Percentiles rank a stretch among this genome's conserved stretches.
Evolutionary conservation across 2,888 invertebrate species (phyloP).

Genomic region (Linnaemya vulpina): DNA sequence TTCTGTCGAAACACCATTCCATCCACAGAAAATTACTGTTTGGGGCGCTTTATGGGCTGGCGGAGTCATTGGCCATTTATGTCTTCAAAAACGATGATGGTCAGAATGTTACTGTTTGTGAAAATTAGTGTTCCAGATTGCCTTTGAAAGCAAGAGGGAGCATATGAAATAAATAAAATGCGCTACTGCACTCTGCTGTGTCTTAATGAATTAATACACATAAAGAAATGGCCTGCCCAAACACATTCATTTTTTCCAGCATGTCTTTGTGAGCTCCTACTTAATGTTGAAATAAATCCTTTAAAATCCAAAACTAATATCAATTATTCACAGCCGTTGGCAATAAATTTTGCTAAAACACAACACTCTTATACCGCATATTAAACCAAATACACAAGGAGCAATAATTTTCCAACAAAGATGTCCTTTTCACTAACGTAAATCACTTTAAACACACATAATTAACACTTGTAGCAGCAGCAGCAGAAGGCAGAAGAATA

Average conservation of each 20-base stretch:
- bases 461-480: conserved; percentile 71
- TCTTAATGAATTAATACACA: too few relatives aligned
- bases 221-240: not conserved
- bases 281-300: not conserved
- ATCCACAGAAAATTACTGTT: too few relatives aligned
- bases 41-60: too few relatives aligned
- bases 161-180: not conserved
- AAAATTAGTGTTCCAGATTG: too few relatives aligned
- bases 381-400: conserved; percentile 67
- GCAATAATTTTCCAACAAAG: conserved; percentile 56
- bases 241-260: not conserved
- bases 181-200: not conserved
- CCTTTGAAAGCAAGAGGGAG: too few relatives aligned
- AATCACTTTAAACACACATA: conserved; percentile 70
- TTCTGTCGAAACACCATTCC: too few relatives aligned
- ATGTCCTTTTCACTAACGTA: conserved; percentile 62
- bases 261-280: not conserved
- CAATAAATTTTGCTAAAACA: conserved; percentile 70
- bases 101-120: too few relatives aligned
- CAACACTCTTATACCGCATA: conserved; percentile 60
- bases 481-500: conserved; percentile 27
- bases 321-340: conserved; percentile 75
- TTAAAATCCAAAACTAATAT: conserved; percentile 31
- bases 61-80: too few relatives aligned
- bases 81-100: too few relatives aligned